Conservation (phyloP, 2,888 invertebrate species). For the Heliconius hortense region DNA sequence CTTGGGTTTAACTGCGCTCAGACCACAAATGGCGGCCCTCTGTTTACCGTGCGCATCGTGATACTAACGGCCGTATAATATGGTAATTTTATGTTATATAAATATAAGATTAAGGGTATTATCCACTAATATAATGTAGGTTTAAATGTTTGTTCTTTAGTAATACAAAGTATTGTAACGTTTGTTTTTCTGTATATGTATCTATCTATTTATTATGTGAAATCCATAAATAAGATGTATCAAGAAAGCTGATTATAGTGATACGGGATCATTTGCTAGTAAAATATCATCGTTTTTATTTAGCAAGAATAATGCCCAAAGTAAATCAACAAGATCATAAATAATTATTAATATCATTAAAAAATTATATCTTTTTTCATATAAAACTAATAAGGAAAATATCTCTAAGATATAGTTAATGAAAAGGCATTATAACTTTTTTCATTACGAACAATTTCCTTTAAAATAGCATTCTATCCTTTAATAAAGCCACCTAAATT, state of each 20-base stretch:
- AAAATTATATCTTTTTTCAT: neutral
- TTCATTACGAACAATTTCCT: neutral
- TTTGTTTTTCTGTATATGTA: neutral
- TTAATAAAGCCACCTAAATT: neutral
- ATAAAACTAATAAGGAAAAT: neutral
- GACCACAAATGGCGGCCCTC: slow-evolving; percentile 52
- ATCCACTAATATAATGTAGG: neutral
- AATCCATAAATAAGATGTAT: neutral
- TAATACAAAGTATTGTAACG: neutral
- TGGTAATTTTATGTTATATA: slow-evolving; percentile 4
- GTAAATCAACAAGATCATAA: too few species aligned
- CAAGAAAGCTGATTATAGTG: neutral
- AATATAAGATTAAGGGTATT: neutral
- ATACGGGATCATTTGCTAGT: neutral
- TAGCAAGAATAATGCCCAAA: neutral
- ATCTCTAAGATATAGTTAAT: neutral
- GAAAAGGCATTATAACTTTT: neutral
- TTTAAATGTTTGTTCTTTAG: neutral
- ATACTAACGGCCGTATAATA: neutral
- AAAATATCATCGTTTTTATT: neutral
- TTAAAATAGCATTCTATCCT: neutral
- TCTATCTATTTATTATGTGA: too few species aligned
- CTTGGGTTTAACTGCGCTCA: slow-evolving; percentile 38
- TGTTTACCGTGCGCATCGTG: slow-evolving; percentile 41
- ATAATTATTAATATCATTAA: too few species aligned